A percentile compares a stretch with the other conserved stretches of the same genome.
phyloP scores from a whole-genome alignment of 23 tunicate genomes.

The Trididemnum miniatum region DNA sequence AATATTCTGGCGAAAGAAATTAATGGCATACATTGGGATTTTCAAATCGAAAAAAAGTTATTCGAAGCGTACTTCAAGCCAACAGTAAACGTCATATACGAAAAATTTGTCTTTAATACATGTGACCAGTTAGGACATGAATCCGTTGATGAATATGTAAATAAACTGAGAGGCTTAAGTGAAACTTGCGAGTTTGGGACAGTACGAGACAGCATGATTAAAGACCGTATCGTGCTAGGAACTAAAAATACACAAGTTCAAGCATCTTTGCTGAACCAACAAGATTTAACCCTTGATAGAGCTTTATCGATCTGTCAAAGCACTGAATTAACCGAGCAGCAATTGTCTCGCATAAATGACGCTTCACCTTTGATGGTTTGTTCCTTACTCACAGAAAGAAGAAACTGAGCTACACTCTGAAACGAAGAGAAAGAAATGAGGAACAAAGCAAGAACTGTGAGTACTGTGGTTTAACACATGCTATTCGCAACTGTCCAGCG shows the following conservation, averaged over 20 bases:
- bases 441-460: conserved; percentile 1
- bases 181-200: neutral
- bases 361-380: neutral
- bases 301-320: neutral
- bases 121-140: neutral
- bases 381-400: no score
- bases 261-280: conserved; percentile 3
- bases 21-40: no score
- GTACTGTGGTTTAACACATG: conserved; percentile 7
- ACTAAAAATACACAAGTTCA: neutral
- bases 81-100: neutral
- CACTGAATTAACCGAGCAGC: conserved; percentile 4
- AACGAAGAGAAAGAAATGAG: neutral
- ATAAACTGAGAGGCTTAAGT: conserved; percentile 2
- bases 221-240: conserved; percentile 1
- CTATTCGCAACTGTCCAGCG: neutral
- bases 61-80: no score
- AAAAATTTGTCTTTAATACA: conserved; percentile 3
- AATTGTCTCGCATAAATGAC: neutral
- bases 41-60: no score
- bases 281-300: conserved; percentile 4
- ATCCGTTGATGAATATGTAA: neutral
- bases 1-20: no score
- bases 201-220: neutral
- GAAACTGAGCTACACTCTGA: neutral